Evolutionary conservation across 2,113 vertebrate genomes (phyloP).

Genomic region (Hydrolagus affinis): DNA sequence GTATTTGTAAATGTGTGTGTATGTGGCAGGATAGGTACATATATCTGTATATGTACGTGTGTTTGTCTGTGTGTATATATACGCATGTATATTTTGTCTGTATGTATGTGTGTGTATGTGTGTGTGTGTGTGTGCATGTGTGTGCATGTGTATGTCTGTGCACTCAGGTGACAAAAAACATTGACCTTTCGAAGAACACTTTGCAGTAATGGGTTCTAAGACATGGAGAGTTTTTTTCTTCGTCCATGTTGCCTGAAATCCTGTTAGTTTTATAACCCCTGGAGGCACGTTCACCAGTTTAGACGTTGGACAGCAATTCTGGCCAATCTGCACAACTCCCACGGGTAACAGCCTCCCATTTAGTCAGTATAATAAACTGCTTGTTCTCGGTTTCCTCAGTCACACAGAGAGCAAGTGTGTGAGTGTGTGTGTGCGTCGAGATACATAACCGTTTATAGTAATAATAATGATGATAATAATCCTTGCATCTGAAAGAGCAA

Average conservation of each 20-base stretch:
- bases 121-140: too few species aligned
- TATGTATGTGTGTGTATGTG: too few species aligned
- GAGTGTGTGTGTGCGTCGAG: too few species aligned
- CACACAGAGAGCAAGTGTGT: too few species aligned
- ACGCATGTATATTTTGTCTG: too few species aligned
- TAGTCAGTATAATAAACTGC: neutral
- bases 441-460: too few species aligned
- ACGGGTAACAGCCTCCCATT: neutral
- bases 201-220: neutral
- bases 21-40: too few species aligned
- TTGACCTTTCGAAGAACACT: conserved; percentile 5
- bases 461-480: too few species aligned
- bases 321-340: neutral
- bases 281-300: neutral
- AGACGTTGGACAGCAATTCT: neutral
- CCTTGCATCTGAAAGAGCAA: too few species aligned
- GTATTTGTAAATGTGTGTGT: too few species aligned
- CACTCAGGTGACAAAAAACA: neutral
- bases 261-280: neutral
- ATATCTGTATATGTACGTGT: too few species aligned
- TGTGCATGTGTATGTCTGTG: neutral
- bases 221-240: neutral
- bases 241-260: neutral
- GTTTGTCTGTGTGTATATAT: too few species aligned
- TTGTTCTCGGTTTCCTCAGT: neutral